phyloP scores from a whole-genome alignment of 2,888 invertebrate genomes.

The Oasisia sp. region DNA sequence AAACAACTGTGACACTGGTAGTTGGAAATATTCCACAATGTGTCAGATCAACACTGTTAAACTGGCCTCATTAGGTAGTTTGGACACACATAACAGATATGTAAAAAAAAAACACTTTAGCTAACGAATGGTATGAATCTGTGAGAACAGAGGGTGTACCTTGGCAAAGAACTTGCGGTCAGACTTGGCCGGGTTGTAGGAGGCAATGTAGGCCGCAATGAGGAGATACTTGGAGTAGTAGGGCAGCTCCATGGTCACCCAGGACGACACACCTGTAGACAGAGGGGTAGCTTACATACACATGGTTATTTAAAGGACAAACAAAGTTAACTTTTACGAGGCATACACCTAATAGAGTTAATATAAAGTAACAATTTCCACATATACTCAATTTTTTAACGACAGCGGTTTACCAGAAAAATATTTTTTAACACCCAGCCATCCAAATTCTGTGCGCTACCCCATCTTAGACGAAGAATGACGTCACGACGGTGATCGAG shows the following conservation, averaged over 20 bases:
- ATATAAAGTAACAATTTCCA: no score
- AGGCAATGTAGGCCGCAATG: conserved; percentile 90
- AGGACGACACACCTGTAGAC: conserved; percentile 24
- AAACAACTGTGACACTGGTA: neutral
- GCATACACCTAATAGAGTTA: no score
- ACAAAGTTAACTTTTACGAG: no score
- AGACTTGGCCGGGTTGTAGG: conserved; percentile 88
- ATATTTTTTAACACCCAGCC: no score
- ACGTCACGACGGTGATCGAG: no score
- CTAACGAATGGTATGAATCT: neutral
- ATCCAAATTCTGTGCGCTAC: no score
- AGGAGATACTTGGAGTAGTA: conserved; percentile 89
- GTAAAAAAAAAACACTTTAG: neutral
- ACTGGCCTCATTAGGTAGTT: neutral
- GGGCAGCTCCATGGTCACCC: conserved; percentile 72
- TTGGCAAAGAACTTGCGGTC: conserved; percentile 89
- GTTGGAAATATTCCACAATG: no score
- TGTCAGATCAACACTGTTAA: neutral
- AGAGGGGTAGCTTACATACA: neutral
- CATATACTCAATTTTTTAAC: no score
- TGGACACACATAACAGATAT: neutral
- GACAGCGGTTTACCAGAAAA: no score
- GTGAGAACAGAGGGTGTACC: conserved; percentile 44
- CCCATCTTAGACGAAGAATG: no score
- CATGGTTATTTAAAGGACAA: no score